Evolutionary conservation across 2,113 vertebrate species (phyloP).

Genomic region (Callochromis pleurospilus): DNA sequence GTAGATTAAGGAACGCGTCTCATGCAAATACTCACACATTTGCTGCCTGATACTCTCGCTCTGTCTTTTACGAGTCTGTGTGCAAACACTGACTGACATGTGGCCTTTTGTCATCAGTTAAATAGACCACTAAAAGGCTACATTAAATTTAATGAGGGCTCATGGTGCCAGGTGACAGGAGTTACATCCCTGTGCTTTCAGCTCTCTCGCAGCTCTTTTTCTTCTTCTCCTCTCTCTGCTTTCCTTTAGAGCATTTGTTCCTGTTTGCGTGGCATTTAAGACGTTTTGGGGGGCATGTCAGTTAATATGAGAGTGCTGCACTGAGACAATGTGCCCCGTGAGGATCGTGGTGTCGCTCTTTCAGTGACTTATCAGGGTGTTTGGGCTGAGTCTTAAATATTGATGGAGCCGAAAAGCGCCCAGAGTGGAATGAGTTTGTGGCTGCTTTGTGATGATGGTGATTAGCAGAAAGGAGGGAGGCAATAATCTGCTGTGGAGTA

Average conservation of each 20-base stretch:
- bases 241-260: background rate
- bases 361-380: background rate
- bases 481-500: background rate
- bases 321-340: background rate
- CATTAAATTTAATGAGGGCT: constrained; percentile 49
- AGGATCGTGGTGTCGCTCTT: background rate
- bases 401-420: constrained; percentile 39
- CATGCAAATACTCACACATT: background rate
- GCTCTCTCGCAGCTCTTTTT: background rate
- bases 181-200: background rate
- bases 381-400: constrained; percentile 27
- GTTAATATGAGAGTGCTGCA: background rate
- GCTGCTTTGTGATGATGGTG: constrained; percentile 20
- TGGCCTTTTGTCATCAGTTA: constrained; percentile 50
- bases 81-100: constrained; percentile 34
- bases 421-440: constrained; percentile 23
- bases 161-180: constrained; percentile 6
- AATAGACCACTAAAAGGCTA: constrained; percentile 34
- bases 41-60: background rate
- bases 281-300: background rate
- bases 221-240: background rate
- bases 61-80: constrained; percentile 4
- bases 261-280: background rate
- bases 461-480: constrained; percentile 1
- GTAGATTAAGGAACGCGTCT: background rate